phyloP scores from a whole-genome alignment of 2,113 vertebrate genomes.

The Polypterus bichir region DNA sequence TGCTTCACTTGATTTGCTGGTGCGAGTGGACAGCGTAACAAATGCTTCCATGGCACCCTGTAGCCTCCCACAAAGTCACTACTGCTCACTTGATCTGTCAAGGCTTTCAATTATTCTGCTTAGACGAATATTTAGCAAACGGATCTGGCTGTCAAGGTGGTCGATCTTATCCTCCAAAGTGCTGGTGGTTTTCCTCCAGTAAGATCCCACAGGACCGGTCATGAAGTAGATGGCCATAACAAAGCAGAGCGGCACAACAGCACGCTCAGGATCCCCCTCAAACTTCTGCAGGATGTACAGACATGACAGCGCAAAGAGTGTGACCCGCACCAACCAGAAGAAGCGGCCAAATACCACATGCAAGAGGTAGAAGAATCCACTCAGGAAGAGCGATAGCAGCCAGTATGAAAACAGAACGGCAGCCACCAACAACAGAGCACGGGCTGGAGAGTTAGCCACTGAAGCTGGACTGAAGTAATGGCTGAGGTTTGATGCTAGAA shows the following conservation, averaged over 20 bases:
- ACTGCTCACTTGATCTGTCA: slow-evolving; percentile 65
- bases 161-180: slow-evolving; percentile 89
- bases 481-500: slow-evolving; percentile 73
- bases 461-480: slow-evolving; percentile 80
- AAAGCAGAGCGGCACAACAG: slow-evolving; percentile 77
- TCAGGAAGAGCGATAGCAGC: slow-evolving; percentile 80
- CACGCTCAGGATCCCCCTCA: slow-evolving; percentile 77
- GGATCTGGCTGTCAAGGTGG: slow-evolving; percentile 82
- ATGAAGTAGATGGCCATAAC: slow-evolving; percentile 89
- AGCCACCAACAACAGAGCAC: slow-evolving; percentile 68
- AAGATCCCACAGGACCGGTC: slow-evolving; percentile 79
- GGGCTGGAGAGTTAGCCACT: slow-evolving; percentile 54
- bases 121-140: slow-evolving; percentile 86
- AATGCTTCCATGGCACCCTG: too few relatives aligned
- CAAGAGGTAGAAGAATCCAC: slow-evolving; percentile 76
- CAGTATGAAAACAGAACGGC: slow-evolving; percentile 69
- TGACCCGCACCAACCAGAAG: slow-evolving; percentile 78
- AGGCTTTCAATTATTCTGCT: slow-evolving; percentile 79
- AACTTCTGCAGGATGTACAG: slow-evolving; percentile 93
- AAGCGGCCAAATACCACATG: slow-evolving; percentile 77
- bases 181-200: slow-evolving; percentile 69
- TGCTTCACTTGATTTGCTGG: neutral
- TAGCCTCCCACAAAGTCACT: slow-evolving; percentile 20
- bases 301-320: slow-evolving; percentile 79
- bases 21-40: neutral